These are phyloP conservation scores for Nephrotoma flavescens DNA, from an alignment of 2,888 invertebrate species.

Conservation along the genomic window DNA sequence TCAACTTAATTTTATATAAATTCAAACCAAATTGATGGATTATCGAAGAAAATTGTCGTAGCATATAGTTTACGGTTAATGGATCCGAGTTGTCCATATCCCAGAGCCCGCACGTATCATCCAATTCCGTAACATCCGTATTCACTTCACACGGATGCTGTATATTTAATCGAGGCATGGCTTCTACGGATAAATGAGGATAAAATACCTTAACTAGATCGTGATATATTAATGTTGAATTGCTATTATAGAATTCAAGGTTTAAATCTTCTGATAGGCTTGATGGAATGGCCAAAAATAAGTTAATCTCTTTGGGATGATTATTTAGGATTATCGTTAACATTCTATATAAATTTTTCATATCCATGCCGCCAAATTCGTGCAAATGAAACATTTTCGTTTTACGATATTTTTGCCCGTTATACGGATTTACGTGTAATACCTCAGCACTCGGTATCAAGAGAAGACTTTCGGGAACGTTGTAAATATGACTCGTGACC, in stretches of 20 bases:
- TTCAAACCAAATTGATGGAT: slow-evolving; percentile 36
- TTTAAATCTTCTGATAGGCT: slow-evolving; percentile 44
- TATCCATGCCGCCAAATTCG: slow-evolving; percentile 51
- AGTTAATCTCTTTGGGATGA: slow-evolving; percentile 36
- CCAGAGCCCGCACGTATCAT: slow-evolving; percentile 23
- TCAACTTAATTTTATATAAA: slow-evolving; percentile 32
- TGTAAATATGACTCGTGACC: slow-evolving; percentile 63
- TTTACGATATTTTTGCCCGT: slow-evolving; percentile 45
- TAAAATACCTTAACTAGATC: slow-evolving; percentile 44
- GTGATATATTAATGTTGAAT: slow-evolving; percentile 33
- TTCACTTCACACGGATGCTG: slow-evolving; percentile 29
- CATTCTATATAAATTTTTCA: slow-evolving; percentile 39
- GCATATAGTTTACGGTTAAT: slow-evolving; percentile 19
- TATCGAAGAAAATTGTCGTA: slow-evolving; percentile 28
- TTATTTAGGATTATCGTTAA: slow-evolving; percentile 39
- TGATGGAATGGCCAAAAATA: slow-evolving; percentile 58
- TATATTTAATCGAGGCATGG: slow-evolving; percentile 43
- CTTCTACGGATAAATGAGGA: slow-evolving; percentile 65
- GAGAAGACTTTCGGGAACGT: slow-evolving; percentile 55
- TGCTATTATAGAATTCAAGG: slow-evolving; percentile 29
- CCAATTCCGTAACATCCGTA: slow-evolving; percentile 22
- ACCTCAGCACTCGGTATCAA: slow-evolving; percentile 48
- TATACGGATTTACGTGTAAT: slow-evolving; percentile 39
- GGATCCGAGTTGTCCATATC: slow-evolving; percentile 9
- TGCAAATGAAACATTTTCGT: slow-evolving; percentile 52